These are phyloP conservation scores for Labia minor DNA, from an alignment of 2,888 invertebrate species.

Conservation along the genomic window DNA sequence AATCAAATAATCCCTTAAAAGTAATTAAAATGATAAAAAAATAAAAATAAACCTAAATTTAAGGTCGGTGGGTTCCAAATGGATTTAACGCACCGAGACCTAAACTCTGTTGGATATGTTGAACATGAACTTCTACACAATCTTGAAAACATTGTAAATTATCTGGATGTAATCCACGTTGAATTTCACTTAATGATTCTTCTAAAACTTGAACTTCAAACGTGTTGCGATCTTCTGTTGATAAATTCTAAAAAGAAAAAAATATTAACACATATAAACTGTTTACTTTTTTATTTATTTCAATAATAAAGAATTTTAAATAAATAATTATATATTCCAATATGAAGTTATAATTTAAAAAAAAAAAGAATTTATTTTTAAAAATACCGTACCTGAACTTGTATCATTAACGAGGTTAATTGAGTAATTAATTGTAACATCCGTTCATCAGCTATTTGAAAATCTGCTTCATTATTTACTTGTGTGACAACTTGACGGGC, in stretches of 20 bases:
- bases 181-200: conserved; percentile 83
- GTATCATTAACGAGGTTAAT: conserved; percentile 79
- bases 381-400: conserved; percentile 52
- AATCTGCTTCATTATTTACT: conserved; percentile 50
- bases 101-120: conserved; percentile 69
- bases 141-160: conserved; percentile 75
- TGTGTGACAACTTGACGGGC: conserved; percentile 68
- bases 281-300: no score
- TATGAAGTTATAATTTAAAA: no score
- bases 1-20: no score
- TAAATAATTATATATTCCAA: no score
- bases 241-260: conserved; percentile 42
- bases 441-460: conserved; percentile 42
- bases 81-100: conserved; percentile 29
- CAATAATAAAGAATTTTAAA: background rate
- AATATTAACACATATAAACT: background rate
- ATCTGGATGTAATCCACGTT: conserved; percentile 59
- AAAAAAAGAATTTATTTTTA: no score
- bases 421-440: conserved; percentile 73
- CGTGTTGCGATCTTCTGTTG: conserved; percentile 74
- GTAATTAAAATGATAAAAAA: no score
- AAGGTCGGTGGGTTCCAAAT: conserved; percentile 17
- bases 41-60: background rate
- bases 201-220: conserved; percentile 83
- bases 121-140: conserved; percentile 83